These are phyloP conservation scores for Coelinius sp. DNA, from an alignment of 2,888 invertebrate species.

Conservation along the genomic window DNA sequence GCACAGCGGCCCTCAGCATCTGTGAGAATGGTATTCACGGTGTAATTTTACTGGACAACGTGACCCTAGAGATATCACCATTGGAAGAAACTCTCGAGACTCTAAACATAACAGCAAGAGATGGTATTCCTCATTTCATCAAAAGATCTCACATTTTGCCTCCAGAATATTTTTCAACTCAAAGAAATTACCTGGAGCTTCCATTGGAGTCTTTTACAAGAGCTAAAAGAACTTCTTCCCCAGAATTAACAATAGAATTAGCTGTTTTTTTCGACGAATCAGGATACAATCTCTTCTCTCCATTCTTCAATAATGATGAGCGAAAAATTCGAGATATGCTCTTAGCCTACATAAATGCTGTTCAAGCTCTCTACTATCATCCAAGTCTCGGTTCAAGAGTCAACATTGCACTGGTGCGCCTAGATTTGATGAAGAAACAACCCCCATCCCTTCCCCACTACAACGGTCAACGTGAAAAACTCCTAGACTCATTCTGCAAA, in stretches of 20 bases:
- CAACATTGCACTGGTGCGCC: conserved; percentile 79
- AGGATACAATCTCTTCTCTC: conserved; percentile 80
- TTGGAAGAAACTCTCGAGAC: conserved; percentile 58
- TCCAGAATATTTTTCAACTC: conserved; percentile 54
- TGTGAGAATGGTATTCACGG: conserved; percentile 79
- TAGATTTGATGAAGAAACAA: conserved; percentile 80
- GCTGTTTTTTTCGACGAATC: conserved; percentile 84
- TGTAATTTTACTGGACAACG: conserved; percentile 78
- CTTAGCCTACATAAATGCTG: conserved; percentile 84
- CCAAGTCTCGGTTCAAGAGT: conserved; percentile 78
- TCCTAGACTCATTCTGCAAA: conserved; percentile 83
- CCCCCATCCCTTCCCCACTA: conserved; percentile 76
- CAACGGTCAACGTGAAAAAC: conserved; percentile 77
- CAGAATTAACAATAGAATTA: conserved; percentile 77
- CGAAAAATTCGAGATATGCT: conserved; percentile 80
- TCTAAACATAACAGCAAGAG: conserved; percentile 42
- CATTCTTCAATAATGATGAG: conserved; percentile 78
- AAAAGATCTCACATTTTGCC: conserved; percentile 73
- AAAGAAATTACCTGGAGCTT: conserved; percentile 48
- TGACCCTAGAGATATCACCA: conserved; percentile 81
- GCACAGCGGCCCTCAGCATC: conserved; percentile 79
- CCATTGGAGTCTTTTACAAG: conserved; percentile 26
- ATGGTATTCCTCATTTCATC: conserved; percentile 73
- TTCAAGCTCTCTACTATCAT: conserved; percentile 86
- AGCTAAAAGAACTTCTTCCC: conserved; percentile 28